phyloP scores from a whole-genome alignment of 1,140 invertebrate species.

The Phthorimaea operculella region DNA sequence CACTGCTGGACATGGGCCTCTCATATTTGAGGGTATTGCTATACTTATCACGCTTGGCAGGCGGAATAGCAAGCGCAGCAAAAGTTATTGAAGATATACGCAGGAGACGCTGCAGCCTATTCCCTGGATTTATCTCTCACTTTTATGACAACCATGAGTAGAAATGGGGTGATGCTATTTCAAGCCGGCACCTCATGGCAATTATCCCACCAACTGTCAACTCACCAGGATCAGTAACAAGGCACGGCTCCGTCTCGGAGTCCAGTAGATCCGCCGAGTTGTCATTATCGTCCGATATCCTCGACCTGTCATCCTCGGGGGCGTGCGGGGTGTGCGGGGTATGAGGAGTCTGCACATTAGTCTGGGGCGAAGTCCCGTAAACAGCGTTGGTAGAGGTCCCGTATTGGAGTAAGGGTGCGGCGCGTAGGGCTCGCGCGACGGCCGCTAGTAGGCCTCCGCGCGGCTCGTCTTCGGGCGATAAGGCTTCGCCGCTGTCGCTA shows the following conservation, averaged over 20 bases:
- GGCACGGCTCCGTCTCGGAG: slow-evolving; percentile 81
- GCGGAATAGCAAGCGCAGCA: too few relatives aligned
- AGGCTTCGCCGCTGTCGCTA: slow-evolving; percentile 53
- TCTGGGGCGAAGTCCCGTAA: background rate
- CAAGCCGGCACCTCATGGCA: too few relatives aligned
- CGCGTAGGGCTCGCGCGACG: slow-evolving; percentile 41
- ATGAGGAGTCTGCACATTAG: background rate
- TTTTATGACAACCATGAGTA: too few relatives aligned
- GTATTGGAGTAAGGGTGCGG: slow-evolving; percentile 14
- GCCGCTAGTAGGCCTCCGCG: slow-evolving; percentile 43
- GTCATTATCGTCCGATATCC: slow-evolving; percentile 56
- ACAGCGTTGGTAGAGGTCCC: slow-evolving; percentile 4
- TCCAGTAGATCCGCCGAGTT: slow-evolving; percentile 78
- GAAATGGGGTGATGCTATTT: too few relatives aligned
- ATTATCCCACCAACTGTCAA: too few relatives aligned
- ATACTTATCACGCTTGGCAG: too few relatives aligned
- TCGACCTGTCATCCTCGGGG: slow-evolving; percentile 41
- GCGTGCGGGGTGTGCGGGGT: slow-evolving; percentile 3
- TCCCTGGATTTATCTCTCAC: too few relatives aligned
- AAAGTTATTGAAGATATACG: too few relatives aligned
- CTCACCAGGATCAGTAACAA: slow-evolving; percentile 84
- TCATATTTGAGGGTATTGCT: too few relatives aligned
- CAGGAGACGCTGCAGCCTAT: too few relatives aligned
- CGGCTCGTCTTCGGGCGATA: slow-evolving; percentile 41
- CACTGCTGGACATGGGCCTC: too few relatives aligned